Base-by-base conservation (phyloP, 2,113 vertebrate genomes). In the Petrocephalus microphthalmus region DNA sequence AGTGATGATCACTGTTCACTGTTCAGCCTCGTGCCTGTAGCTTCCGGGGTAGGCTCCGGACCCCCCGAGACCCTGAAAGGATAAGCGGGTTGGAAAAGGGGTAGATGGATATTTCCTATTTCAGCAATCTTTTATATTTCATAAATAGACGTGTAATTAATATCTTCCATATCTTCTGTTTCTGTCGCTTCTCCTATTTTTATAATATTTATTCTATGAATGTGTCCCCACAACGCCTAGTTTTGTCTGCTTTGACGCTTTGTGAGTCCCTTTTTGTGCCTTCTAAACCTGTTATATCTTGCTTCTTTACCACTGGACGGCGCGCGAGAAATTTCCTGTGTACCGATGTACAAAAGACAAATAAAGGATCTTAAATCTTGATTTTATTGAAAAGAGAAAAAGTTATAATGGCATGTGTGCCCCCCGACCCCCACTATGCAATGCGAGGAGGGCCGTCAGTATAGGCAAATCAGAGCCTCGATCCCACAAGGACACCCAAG, bases 401-500 rank as follows among this genome's bases (percentile, higher is more conserved):
- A 60, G 11, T 49, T 47, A 60, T 45, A 74, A 84, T 84, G n/a
- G 81, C 86, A 87, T 90, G 78, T 87, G 88, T 56, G 7, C 25
- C 56, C 84, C 53, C 19, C 71, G 57, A 37, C 54, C 64, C 47
- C 82, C 37, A 54, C 64, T 8, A 37, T 56, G 52, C 56, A 87
- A 52, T 87, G 22, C 22, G 85, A 88, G 71, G 52, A 60, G 74
- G 42, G 52, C 13, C 17, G 8, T 42, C 49, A 81, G n/a, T 37
- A 87, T 83, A 90, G 33, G n/a, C 52, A 87, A 87, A 87, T 90
- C 86, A 71, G 56, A 45, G 22, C 49, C 67, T 19, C 49, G 19
- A 37, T 85, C 81, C 86, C 64, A 87, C 67, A 60, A 87, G 86
- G 81, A 78, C 45, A 81, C 49, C 85, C 53, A 56, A 85, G 71